phyloP scores from a whole-genome alignment of 2,113 vertebrate species.

The Eolophus roseicapilla region DNA sequence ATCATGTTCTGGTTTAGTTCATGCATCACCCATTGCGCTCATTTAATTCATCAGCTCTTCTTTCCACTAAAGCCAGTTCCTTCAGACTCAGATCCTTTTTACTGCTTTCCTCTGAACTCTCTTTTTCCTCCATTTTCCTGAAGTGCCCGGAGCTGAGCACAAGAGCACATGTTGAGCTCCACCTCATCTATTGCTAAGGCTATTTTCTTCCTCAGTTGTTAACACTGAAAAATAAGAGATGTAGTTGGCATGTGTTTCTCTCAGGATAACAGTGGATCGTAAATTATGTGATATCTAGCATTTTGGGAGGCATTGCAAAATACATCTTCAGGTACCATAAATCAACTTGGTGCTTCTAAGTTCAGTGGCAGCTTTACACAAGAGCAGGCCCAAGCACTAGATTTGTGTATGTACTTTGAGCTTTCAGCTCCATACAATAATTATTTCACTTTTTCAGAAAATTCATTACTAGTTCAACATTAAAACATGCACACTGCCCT shows the following conservation, averaged over 20 bases:
- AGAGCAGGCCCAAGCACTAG: neutral
- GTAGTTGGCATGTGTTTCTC: neutral
- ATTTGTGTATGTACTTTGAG: neutral
- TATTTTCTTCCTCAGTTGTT: neutral
- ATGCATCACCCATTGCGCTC: neutral
- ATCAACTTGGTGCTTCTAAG: neutral
- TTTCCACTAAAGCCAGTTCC: neutral
- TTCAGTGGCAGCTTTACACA: neutral
- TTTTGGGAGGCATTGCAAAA: neutral
- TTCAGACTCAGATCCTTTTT: neutral
- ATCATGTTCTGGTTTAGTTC: neutral
- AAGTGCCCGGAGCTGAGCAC: neutral
- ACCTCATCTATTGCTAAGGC: neutral
- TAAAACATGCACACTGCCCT: neutral
- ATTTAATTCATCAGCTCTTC: neutral
- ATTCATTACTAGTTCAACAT: neutral
- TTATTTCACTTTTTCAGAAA: neutral
- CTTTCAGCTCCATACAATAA: neutral
- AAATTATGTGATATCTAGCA: neutral
- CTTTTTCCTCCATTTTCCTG: neutral
- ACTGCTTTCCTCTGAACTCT: neutral
- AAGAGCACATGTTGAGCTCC: neutral
- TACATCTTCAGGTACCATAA: neutral
- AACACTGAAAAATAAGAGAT: neutral
- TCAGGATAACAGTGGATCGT: neutral